Evolutionary conservation across 2,888 invertebrate species (phyloP).

Genomic region (Andricus curvator): DNA sequence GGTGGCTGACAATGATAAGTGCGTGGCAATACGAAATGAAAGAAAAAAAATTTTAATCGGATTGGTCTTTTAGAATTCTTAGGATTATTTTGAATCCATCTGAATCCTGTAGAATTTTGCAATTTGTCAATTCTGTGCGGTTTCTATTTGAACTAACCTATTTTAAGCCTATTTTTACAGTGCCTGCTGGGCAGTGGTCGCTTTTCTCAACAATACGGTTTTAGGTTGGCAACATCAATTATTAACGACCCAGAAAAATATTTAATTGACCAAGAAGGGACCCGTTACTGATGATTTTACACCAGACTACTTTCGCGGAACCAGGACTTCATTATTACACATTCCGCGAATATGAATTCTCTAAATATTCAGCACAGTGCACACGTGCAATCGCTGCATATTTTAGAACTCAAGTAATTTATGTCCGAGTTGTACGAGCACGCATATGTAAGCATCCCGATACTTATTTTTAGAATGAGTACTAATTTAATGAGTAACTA

Average conservation of each 20-base stretch:
- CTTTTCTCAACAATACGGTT: background rate
- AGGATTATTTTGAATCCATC: too few species aligned
- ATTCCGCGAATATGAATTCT: constrained; percentile 16
- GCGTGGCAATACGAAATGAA: too few species aligned
- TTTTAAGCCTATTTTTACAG: too few species aligned
- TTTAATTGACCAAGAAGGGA: background rate
- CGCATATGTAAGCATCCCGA: constrained; percentile 23
- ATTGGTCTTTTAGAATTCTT: too few species aligned
- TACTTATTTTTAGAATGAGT: constrained; percentile 34
- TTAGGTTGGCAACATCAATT: background rate
- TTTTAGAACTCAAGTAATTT: constrained; percentile 37
- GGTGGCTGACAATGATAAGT: too few species aligned
- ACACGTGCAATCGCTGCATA: constrained; percentile 35
- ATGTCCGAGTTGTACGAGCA: constrained; percentile 23
- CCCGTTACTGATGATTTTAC: background rate
- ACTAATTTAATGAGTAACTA: constrained; percentile 3
- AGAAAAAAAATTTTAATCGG: too few species aligned
- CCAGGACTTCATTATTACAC: constrained; percentile 6
- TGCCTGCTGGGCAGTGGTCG: background rate
- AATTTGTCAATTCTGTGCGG: too few species aligned
- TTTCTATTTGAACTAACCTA: too few species aligned
- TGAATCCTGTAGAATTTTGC: too few species aligned
- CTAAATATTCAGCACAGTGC: constrained; percentile 35
- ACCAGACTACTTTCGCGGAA: constrained; percentile 3
- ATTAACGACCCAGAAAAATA: background rate